Conservation (phyloP, 2,113 vertebrate genomes). For the Heterotis niloticus region DNA sequence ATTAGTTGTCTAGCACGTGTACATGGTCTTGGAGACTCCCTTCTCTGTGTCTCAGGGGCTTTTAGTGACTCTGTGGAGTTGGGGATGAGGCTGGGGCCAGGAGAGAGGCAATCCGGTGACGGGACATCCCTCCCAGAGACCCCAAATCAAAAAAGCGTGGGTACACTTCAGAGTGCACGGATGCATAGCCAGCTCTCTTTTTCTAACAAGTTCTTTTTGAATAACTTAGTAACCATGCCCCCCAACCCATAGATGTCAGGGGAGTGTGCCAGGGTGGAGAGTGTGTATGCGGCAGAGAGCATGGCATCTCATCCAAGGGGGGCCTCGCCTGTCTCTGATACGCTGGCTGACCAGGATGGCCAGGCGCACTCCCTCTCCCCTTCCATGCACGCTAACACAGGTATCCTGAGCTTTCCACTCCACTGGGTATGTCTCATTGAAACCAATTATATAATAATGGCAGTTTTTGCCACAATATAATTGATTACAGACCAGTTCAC, state of each 20-base stretch:
- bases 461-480: conserved; percentile 3
- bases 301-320: conserved; percentile 54
- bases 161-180: conserved; percentile 40
- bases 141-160: conserved; percentile 91
- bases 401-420: conserved; percentile 48
- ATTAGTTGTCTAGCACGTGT: background rate
- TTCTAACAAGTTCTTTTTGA: conserved; percentile 23
- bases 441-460: conserved; percentile 11
- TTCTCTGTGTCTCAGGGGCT: conserved; percentile 66
- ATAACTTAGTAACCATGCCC: conserved; percentile 45
- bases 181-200: conserved; percentile 33
- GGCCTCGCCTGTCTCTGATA: conserved; percentile 67
- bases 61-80: conserved; percentile 72
- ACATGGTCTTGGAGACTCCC: conserved; percentile 33
- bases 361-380: conserved; percentile 63
- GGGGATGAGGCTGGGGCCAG: conserved; percentile 69
- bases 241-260: conserved; percentile 81
- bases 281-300: conserved; percentile 75
- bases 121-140: conserved; percentile 96
- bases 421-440: conserved; percentile 1
- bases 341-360: conserved; percentile 64
- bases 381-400: conserved; percentile 62
- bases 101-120: conserved; percentile 92
- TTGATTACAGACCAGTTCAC: conserved; percentile 8
- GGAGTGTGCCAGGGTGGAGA: conserved; percentile 88